A percentile compares a stretch with the other conserved stretches of the same genome.
Evolutionary conservation across 2,113 vertebrate genomes (phyloP).

Genomic region (Dendropsophus ebraccatus): DNA sequence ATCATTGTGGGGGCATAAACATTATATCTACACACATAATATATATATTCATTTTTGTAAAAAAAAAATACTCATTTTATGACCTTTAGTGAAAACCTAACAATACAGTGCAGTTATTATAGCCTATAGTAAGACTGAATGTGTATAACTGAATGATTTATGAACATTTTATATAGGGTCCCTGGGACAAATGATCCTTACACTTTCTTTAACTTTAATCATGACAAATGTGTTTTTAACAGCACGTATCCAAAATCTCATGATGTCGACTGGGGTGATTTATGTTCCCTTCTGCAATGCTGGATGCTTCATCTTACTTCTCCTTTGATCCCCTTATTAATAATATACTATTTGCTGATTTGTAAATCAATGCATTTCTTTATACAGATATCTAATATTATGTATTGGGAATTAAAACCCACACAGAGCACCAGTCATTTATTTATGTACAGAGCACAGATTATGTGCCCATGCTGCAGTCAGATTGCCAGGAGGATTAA

Average conservation of each 20-base stretch:
- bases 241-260: background rate
- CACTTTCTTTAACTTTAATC: slow-evolving; percentile 16
- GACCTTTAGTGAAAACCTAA: background rate
- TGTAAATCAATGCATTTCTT: slow-evolving; percentile 30
- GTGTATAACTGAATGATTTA: slow-evolving; percentile 9
- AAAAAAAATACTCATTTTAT: background rate
- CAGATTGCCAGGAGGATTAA: slow-evolving; percentile 51
- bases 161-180: background rate
- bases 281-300: background rate
- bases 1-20: background rate
- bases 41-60: background rate
- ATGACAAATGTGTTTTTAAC: slow-evolving; percentile 24
- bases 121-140: background rate
- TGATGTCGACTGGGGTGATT: background rate
- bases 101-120: background rate
- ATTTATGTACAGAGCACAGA: slow-evolving; percentile 42
- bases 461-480: slow-evolving; percentile 52
- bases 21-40: background rate
- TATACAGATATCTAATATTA: background rate
- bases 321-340: slow-evolving; percentile 31
- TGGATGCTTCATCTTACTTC: background rate
- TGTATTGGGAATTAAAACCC: background rate
- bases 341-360: slow-evolving; percentile 47
- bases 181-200: background rate
- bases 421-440: slow-evolving; percentile 9